Evolutionary conservation across 2,113 vertebrate species (phyloP), one percentile per base, ranked within the genome.

Genomic region (Chionomys nivalis): DNA sequence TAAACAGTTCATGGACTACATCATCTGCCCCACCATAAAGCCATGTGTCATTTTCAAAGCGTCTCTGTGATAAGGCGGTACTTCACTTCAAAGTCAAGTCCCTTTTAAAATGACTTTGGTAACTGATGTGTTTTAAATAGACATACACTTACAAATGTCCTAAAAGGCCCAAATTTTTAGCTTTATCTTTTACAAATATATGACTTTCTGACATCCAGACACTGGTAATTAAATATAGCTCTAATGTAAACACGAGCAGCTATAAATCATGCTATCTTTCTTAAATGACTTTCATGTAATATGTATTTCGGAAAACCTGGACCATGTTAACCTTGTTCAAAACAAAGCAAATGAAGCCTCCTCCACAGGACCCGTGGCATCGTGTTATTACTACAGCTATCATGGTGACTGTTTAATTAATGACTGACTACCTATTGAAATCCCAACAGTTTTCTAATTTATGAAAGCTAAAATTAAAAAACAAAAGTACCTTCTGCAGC

Each of bases 141-240:
- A 96, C 95, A 87, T 96, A 90, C 61, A 97, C 85, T 97, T 96
- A 97, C 61, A 96, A 94, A 97, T 97, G 86, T 95, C 36, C 21
- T 93, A 95, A 96, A 91, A 94, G 58, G 52, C 76, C 94, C n/a
- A 92, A 89, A 87, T 85, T 85, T 96, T 97, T 72, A 88, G 49
- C 83, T 97, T 98, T 97, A 97, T 96, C 91, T 95, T 94, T 96
- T 88, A 78, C 12, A 90, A 93, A 52, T 92, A 94, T 94, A 95
- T 98, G 88, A 93, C 95, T 92, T 97, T 93, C 92, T 98, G 97
- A 98, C 95, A 98, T 90, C 94, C 90, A 96, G 95, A 93, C 44
- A 97, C n/a, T 96, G 28, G 55, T 98, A 98, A 98, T 98, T 98
- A 98, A 98, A 98, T 89, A 91, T 93, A 97, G 86, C 95, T 92